Evolutionary conservation across 2,797 vertebrate species (phyloP).

Genomic region (Mus spretus): DNA sequence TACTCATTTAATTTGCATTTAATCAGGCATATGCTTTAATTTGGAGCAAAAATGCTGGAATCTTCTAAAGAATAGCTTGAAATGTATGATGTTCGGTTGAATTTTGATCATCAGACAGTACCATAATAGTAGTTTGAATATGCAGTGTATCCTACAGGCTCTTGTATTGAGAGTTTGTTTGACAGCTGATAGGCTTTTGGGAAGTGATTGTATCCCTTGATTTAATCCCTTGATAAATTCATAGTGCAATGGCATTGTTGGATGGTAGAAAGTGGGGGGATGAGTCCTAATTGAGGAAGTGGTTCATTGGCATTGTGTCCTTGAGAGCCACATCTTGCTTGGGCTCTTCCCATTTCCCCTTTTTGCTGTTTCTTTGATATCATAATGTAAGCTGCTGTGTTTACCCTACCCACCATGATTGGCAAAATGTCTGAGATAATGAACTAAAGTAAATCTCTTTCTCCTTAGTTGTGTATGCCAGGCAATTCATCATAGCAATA

Average conservation of each 20-base stretch:
- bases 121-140: neutral
- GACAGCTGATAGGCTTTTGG: neutral
- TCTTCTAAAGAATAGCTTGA: slow-evolving; percentile 33
- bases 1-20: neutral
- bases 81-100: neutral
- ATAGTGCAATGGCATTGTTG: neutral
- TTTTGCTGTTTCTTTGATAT: neutral
- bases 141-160: neutral
- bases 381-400: neutral
- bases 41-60: slow-evolving; percentile 1
- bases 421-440: neutral
- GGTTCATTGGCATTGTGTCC: neutral
- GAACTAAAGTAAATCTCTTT: neutral
- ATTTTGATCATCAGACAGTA: neutral
- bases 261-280: neutral
- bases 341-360: neutral
- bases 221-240: neutral
- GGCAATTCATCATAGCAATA: neutral
- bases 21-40: slow-evolving; percentile 9
- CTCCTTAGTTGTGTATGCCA: neutral
- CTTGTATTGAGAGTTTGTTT: neutral
- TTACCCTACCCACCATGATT: neutral
- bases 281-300: neutral
- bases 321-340: neutral
- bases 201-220: neutral